Base-by-base conservation (phyloP, 2,888 invertebrate species). In the Nesidiocoris tenuis region DNA sequence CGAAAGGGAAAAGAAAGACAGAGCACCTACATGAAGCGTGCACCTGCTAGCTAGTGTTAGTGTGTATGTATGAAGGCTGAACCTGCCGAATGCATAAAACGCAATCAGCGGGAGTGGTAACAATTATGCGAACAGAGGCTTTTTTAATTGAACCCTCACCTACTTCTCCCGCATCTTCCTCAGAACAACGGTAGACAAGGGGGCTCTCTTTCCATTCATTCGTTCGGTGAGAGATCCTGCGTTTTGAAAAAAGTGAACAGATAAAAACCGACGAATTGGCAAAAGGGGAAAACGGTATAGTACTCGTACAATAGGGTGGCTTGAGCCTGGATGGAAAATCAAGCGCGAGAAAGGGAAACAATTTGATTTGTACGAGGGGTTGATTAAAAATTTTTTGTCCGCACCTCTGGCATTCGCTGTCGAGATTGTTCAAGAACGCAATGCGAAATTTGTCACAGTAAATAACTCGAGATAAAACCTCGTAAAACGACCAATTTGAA, bases 101-200 rank as follows among this genome's bases (percentile, higher is more conserved):
- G 70, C 70, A 70, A 70, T 70, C 70, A 70, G 59, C 61, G 24
- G 24, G 61, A 70, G 70, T 70, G 59, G 70, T 70, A 57, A 70
- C 70, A 70, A 70, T 70, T 59, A 70, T 70, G 70, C 70, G 57
- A 70, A 70, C 70, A 59, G 17, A 23, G 24, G 39, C 59, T 59
- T 70, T 70, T 16, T 70, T 59, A 59, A 70, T 25, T 70, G 70
- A 59, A 70, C 70, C 17, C n/a, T n/a, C n/a, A n/a, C n/a, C n/a
- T n/a, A n/a, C n/a, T n/a, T n/a, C n/a, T 70, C 61, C 70, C 17
- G 19, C 21, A 16, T 55, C 3, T 39, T 18, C 17, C 25, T 9
- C 16, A 21, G 72, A 61, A 72, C 61, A 61, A 61, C 61, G 61
- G 61, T 72, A 61, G 59, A 72, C 39, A 39, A n/a, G n/a, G n/a